phyloP scores from a whole-genome alignment of 2,888 invertebrate genomes.

The Abrostola tripartita region DNA sequence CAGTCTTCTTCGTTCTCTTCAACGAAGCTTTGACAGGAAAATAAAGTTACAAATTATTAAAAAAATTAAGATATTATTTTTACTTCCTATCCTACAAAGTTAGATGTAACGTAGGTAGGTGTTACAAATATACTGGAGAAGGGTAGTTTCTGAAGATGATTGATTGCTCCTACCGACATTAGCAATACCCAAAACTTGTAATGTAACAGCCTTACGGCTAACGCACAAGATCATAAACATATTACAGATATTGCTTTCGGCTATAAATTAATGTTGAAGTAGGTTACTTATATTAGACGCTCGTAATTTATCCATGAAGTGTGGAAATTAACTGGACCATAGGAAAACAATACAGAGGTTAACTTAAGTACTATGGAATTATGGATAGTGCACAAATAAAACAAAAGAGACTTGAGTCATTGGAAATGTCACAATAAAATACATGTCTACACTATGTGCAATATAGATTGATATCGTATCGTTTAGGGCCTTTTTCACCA shows the following conservation, averaged over 20 bases:
- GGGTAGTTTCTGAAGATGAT: conserved; percentile 14
- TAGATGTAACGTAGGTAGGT: not conserved
- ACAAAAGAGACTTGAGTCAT: no score
- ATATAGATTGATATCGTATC: no score
- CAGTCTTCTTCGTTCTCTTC: no score
- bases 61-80: no score
- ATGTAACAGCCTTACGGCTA: not conserved
- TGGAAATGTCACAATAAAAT: no score
- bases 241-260: not conserved
- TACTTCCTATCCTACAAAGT: not conserved
- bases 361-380: no score
- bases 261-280: conserved; percentile 1
- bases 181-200: not conserved
- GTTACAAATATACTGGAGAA: conserved; percentile 3
- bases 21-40: no score
- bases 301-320: not conserved
- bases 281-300: not conserved
- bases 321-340: not conserved
- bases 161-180: conserved; percentile 9
- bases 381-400: no score
- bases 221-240: not conserved
- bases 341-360: not conserved
- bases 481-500: no score
- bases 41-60: no score
- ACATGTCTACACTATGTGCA: no score